A percentile compares a stretch with the other conserved stretches of the same genome.
Evolutionary conservation across 2,113 vertebrate genomes (phyloP).

Genomic region (Sorex araneus): DNA sequence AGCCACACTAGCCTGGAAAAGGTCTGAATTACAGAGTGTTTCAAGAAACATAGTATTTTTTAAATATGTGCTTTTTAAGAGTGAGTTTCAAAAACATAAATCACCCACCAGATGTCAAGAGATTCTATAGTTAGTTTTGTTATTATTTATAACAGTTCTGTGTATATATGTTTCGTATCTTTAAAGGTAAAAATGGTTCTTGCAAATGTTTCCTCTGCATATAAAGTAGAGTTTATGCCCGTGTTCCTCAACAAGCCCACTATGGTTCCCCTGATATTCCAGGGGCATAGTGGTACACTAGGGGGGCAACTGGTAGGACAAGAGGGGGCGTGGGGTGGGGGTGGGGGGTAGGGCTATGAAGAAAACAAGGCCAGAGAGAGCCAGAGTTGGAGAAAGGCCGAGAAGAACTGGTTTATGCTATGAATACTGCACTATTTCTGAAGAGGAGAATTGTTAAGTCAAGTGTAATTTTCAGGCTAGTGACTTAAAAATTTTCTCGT

Average conservation of each 20-base stretch:
- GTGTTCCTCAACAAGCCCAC: too few species aligned
- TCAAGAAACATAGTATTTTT: slow-evolving; percentile 7
- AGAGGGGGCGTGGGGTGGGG: too few species aligned
- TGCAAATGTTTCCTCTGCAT: background rate
- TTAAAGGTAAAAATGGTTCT: slow-evolving; percentile 34
- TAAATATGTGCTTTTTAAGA: background rate
- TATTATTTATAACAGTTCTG: slow-evolving; percentile 1
- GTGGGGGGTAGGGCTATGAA: too few species aligned
- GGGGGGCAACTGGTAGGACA: too few species aligned
- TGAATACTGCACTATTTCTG: slow-evolving; percentile 49
- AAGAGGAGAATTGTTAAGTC: slow-evolving; percentile 1
- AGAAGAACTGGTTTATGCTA: background rate
- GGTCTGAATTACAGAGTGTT: background rate
- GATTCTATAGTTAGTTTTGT: background rate
- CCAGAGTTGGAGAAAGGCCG: too few species aligned
- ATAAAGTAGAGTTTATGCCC: too few species aligned
- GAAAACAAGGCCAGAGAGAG: too few species aligned
- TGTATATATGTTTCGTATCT: slow-evolving; percentile 19
- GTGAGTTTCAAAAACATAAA: background rate
- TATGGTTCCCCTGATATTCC: too few species aligned
- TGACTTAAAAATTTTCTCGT: slow-evolving; percentile 24
- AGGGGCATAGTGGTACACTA: too few species aligned
- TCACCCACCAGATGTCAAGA: background rate
- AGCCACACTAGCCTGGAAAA: slow-evolving; percentile 4
- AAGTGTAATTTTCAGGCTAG: background rate